phyloP scores from a whole-genome alignment of 1,140 invertebrate species.

The Micrasema longulum region DNA sequence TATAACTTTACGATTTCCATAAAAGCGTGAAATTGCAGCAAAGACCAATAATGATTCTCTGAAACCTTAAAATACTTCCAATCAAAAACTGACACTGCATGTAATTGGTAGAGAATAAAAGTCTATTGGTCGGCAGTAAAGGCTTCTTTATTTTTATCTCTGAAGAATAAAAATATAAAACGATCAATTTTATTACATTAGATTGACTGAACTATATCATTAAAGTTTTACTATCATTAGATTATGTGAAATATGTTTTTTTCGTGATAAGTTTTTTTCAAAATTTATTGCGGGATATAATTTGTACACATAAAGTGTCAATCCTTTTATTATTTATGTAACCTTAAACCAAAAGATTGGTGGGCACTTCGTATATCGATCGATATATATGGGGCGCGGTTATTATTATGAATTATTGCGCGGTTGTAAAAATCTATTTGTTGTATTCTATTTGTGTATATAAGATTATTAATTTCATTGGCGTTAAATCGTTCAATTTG shows the following conservation, averaged over 20 bases:
- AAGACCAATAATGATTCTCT: background rate
- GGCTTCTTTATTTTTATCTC: slow-evolving; percentile 32
- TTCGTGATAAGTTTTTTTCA: background rate
- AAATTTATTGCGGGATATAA: too few species aligned
- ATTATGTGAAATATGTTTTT: slow-evolving; percentile 23
- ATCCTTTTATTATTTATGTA: too few species aligned
- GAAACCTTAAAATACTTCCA: background rate
- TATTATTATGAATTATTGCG: too few species aligned
- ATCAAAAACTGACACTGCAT: slow-evolving; percentile 15
- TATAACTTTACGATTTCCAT: slow-evolving; percentile 13
- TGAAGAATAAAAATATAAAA: slow-evolving; percentile 14
- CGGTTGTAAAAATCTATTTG: too few species aligned
- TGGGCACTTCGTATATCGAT: too few species aligned
- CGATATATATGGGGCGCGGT: too few species aligned
- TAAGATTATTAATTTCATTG: too few species aligned
- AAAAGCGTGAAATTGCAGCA: slow-evolving; percentile 24
- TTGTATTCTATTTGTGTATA: too few species aligned
- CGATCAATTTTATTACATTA: slow-evolving; percentile 6
- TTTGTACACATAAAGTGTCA: too few species aligned
- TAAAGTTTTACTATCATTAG: slow-evolving; percentile 16
- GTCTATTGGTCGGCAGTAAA: slow-evolving; percentile 1
- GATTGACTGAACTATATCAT: slow-evolving; percentile 15
- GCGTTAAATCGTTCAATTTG: too few species aligned
- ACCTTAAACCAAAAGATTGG: too few species aligned
- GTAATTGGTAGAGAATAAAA: slow-evolving; percentile 9